Evolutionary conservation across 2,113 vertebrate species (phyloP), one percentile per base, ranked within the genome.

Genomic region (Scophthalmus maximus): DNA sequence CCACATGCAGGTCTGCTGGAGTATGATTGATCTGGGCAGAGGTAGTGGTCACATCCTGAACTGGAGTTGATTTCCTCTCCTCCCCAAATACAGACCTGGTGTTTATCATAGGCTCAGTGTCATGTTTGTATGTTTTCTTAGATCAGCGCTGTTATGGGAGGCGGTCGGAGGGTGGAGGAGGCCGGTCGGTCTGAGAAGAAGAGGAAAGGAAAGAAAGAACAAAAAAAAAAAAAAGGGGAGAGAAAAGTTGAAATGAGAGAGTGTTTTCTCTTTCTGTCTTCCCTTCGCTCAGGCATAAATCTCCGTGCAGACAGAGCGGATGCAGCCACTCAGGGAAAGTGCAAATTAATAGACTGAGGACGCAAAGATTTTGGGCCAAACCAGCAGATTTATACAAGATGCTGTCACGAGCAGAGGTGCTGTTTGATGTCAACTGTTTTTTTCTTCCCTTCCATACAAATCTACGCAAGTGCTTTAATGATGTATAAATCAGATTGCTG

Each of bases 71-170:
- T 94, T 94, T 93, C 87, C 89, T 91, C 82, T 78, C 62, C 77
- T 88, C 79, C 84, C 82, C 82, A 83, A 91, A 92, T 91, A 82
- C 87, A 87, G 89, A 86, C 88, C 93, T 93, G 91, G 91, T 92
- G 91, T 92, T 92, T 92, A 92, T 94, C 93, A 92, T 80, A 60
- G 88, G 81, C 84, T 90, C 90, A 92, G 87, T 93, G 91, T 93
- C 91, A 91, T 89, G 77, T 92, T 93, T 94, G 92, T 92, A 91
- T 92, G 89, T 94, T 94, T 93, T 92, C 81, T 91, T 84, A 91
- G 90, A 92, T 91, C 92, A 91, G 78, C 30, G 79, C 74, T 61
- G 81, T 84, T 88, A 84, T 80, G 70, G 82, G 78, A 52, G 68
- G 78, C 40, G 10, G 78, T 56, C 36, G 78, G 76, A 77, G 85